A percentile compares a stretch with the other conserved stretches of the same genome.
Evolutionary conservation across 2,113 vertebrate genomes (phyloP).

Genomic region (Halichoeres trimaculatus): DNA sequence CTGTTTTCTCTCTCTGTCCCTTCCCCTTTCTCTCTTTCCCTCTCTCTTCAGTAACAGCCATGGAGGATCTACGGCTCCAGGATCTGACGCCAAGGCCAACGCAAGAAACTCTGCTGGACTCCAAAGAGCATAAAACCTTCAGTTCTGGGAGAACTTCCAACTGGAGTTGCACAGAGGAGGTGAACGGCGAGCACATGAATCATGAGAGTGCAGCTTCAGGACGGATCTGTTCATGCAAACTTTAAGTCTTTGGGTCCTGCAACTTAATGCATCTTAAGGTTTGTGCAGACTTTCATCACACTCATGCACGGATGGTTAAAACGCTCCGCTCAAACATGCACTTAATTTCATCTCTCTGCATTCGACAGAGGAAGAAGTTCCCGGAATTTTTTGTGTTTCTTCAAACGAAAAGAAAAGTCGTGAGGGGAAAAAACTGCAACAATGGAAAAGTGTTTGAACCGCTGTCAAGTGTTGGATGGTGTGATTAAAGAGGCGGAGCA

Average conservation of each 20-base stretch:
- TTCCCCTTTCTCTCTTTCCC: constrained; percentile 53
- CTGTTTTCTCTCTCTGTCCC: constrained; percentile 59
- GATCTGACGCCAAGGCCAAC: constrained; percentile 36
- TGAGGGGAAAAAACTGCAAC: constrained; percentile 30
- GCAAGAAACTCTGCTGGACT: constrained; percentile 45
- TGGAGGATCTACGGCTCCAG: constrained; percentile 60
- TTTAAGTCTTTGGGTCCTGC: too few species aligned
- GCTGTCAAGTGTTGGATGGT: constrained; percentile 54
- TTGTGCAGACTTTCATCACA: too few species aligned
- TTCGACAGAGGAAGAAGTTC: constrained; percentile 1
- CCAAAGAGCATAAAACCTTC: constrained; percentile 65
- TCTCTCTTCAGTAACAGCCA: constrained; percentile 57
- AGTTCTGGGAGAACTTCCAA: constrained; percentile 68
- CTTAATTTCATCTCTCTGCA: background rate
- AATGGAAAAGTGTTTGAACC: constrained; percentile 46
- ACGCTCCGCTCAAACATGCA: background rate
- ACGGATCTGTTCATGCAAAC: constrained; percentile 10
- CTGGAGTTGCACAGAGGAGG: constrained; percentile 3
- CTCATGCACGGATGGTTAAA: too few species aligned
- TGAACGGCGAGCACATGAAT: constrained; percentile 10
- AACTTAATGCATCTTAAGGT: too few species aligned
- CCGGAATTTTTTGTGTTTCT: background rate
- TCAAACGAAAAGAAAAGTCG: constrained; percentile 28
- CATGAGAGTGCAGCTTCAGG: constrained; percentile 6
- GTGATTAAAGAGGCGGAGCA: constrained; percentile 74